Evolutionary conservation across 2,797 vertebrate genomes (phyloP), one percentile per base, ranked within the genome.

Genomic region (Pantherophis alleghaniensis): DNA sequence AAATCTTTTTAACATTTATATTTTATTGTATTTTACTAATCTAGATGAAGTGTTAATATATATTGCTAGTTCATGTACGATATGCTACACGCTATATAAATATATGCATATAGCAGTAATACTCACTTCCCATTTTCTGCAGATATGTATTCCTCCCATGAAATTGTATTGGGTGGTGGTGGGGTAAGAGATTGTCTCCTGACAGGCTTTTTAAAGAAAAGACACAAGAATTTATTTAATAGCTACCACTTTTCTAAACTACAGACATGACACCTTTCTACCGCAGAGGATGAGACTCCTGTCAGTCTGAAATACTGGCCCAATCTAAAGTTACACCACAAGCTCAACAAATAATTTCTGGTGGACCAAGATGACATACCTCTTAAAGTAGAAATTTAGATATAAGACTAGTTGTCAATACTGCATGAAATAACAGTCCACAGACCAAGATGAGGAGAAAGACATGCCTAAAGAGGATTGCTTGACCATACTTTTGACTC

Each of bases 111-210:
- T 24, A 47, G 20, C 22, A 83, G 74, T 60, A 86, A 42, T 51
- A 98, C 99, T 91, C 96, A 99, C 99, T 98, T 99, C 96, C 99
- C 99, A 32, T 98, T 98, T 97, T 99, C 99, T 26, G 99, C 98
- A 90, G 98, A 98, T 96, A 99, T 99, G 97, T 99, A 99, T 93
- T 99, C 99, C 93, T 99, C 99, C 99, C 99, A 99, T 2, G 99
- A 98, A 95, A 99, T 99, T 42, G 98, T 99, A 97, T 98, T 99
- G 89, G 98, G 98, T 4, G 98, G 98, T 0, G 99, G 99, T 0
- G 99, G 97, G 0, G 98, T 99, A 37, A 99, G 98, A 7, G 99
- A 99, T 96, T 98, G 99, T 94, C 99, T 98, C 93, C 99, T 98
- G 92, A 98, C 97, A 0, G 99, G 98, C 99, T 99, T 97, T 79